Evolutionary conservation across 2,888 invertebrate genomes (phyloP), one percentile per base, ranked within the genome.

Genomic region (Microchrysa polita): DNA sequence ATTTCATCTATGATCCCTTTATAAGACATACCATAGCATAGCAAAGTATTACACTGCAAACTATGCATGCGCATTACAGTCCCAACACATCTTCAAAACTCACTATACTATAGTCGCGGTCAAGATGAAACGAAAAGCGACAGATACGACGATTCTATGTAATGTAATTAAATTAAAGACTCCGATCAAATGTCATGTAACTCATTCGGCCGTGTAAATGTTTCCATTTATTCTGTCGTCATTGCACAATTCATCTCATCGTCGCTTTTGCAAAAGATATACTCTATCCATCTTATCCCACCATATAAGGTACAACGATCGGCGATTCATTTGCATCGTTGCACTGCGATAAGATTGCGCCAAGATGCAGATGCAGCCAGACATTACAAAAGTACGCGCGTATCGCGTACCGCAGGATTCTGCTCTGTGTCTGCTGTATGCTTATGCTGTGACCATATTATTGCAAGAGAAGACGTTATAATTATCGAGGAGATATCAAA

Each of bases 101-200:
- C n/a, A n/a, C n/a, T n/a, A n/a, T n/a, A n/a, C n/a, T 34, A 34
- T 48, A 48, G 73, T 73, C 73, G 73, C 73, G 73, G 74, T 69
- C 63, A 61, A 75, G 69, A 74, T 74, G 44, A 74, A 75, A 74
- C 74, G 69, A 48, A 55, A 57, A 20, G 44, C 53, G 55, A 10
- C 40, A 16, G 69, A 40, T 57, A 69, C 48, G 18, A 61, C 52
- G 27, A 73, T 55, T 34, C 34, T 67, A 20, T 59, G 48, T 75
- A 75, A 20, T 59, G 48, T 75, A 75, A 75, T 75, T 75, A 75
- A 75, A 75, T 74, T 72, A 73, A 57, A 72, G 60, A 72, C 75
- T 67, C 72, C 61, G 74, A 74, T 74, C 72, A 72, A 57, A 73
- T 74, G 75, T 73, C 75, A 75, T 74, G 74, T 73, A 74, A 73